Base-by-base conservation (phyloP, 2,888 invertebrate genomes). In the Chydorus sphaericus region DNA sequence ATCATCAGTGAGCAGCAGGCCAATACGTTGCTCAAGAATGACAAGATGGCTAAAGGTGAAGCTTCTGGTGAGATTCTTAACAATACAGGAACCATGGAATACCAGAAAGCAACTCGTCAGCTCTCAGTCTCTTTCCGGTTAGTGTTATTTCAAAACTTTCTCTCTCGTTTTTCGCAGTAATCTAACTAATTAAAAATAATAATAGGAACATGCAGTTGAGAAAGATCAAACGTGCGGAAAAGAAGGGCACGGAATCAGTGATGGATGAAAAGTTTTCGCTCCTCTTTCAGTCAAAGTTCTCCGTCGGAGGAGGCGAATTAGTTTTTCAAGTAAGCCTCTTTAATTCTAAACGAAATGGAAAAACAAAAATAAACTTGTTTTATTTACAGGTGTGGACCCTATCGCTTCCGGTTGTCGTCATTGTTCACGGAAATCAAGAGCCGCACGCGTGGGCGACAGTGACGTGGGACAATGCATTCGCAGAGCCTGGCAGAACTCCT, bases 401-500 rank as follows among this genome's bases (percentile, higher is more conserved):
- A 11, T 97, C 97, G 1, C 74, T 98, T 57, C 98, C 98, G 0
- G 93, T 97, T 38, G 97, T 98, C 56, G 97, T 98, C 28, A 97
- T 97, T 52, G 97, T 98, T 0, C 98, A 98, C 70, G 97, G 97
- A 0, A 97, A 97, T 71, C 98, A 98, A 70, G 97, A 98, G 71
- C 94, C 97, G 4, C 94, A 97, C 70, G 97, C 98, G 6, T 91
- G 93, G 86, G 97, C 97, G 0, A 97, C 97, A 0, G 93, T 97
- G 18, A 90, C 97, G 0, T 98, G 98, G 98, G 97, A 98, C 71
- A 96, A 98, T 73, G 97, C 97, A 1, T 98, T 98, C 72, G 89
- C 94, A 20, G 92, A 93, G 62, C 85, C 91, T 1, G 89, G 88
- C 0, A 75, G 94, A 5, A 82, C 85, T 61, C 93, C 94, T 0